Conservation (phyloP, 2,888 invertebrate genomes). For the Cosmopolites sordidus region DNA sequence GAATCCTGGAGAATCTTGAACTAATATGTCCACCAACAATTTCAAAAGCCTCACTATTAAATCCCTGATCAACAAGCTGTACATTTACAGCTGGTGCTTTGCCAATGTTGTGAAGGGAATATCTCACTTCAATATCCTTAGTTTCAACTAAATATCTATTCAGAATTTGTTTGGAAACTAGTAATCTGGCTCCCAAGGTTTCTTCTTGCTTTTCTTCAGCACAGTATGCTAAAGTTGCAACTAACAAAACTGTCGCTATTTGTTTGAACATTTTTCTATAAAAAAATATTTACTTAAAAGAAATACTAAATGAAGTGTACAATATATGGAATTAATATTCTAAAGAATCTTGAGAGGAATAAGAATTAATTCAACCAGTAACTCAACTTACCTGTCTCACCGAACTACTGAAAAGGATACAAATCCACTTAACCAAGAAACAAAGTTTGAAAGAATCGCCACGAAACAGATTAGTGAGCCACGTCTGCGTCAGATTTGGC, state of each 20-base stretch:
- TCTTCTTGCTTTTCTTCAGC: conserved; percentile 56
- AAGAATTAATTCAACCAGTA: too few species aligned
- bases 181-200: conserved; percentile 71
- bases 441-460: background rate
- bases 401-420: background rate
- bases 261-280: conserved; percentile 32
- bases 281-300: background rate
- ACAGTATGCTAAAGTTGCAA: conserved; percentile 41
- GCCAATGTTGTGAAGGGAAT: conserved; percentile 91
- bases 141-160: conserved; percentile 96
- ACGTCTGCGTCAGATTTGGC: background rate
- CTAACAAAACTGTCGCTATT: conserved; percentile 28
- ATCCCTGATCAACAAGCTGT: conserved; percentile 82
- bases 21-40: conserved; percentile 82
- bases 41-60: conserved; percentile 87
- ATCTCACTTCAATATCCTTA: conserved; percentile 93
- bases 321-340: too few species aligned
- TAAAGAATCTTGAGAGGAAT: too few species aligned
- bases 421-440: background rate
- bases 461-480: background rate
- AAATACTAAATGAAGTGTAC: too few species aligned
- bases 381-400: background rate
- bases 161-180: conserved; percentile 90
- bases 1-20: conserved; percentile 81
- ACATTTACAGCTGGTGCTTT: conserved; percentile 86